Percentiles rank a stretch among this genome's conserved stretches.
Evolutionary conservation across 2,113 vertebrate genomes (phyloP).

Genomic region (Caranx melampygus): DNA sequence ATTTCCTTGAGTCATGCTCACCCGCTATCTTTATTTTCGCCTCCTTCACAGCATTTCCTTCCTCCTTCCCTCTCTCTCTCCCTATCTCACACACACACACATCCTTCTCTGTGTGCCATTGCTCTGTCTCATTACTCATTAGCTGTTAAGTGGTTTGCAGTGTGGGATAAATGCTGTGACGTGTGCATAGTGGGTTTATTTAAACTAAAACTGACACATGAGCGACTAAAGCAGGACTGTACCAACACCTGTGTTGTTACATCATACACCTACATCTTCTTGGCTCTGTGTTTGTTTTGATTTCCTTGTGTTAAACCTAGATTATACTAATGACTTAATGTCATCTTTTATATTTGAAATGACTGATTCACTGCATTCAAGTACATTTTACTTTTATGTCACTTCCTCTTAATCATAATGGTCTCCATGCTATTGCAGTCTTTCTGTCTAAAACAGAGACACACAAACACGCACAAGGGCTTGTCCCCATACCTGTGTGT

Average conservation of each 20-base stretch:
- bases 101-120: conserved; percentile 32
- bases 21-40: conserved; percentile 11
- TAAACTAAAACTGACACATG: conserved; percentile 17
- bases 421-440: neutral
- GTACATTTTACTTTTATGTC: neutral
- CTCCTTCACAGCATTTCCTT: neutral
- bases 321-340: neutral
- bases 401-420: neutral
- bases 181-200: conserved; percentile 27
- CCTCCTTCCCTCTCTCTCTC: neutral
- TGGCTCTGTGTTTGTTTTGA: neutral
- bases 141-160: conserved; percentile 39
- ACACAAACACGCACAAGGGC: conserved; percentile 5
- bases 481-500: conserved; percentile 15
- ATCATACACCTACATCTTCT: conserved; percentile 17
- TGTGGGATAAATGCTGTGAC: conserved; percentile 27
- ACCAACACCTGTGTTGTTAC: conserved; percentile 5
- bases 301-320: conserved; percentile 2
- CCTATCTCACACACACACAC: no score
- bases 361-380: neutral
- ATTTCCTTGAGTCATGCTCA: conserved; percentile 18
- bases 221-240: conserved; percentile 9
- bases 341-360: neutral
- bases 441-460: neutral
- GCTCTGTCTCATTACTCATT: conserved; percentile 33